phyloP scores from a whole-genome alignment of 2,888 invertebrate genomes.

The Loripinus fragilis region DNA sequence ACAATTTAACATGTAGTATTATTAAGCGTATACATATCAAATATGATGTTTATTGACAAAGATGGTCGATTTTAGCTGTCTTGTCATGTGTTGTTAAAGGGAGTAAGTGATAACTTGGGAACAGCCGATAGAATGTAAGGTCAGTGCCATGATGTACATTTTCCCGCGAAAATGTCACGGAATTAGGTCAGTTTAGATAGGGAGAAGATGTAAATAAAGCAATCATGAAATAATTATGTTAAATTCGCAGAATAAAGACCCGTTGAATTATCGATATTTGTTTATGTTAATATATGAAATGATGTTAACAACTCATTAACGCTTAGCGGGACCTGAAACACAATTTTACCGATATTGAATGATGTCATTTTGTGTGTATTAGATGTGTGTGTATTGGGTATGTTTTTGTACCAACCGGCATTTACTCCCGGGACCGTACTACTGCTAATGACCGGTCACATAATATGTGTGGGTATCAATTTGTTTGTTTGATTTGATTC shows the following conservation, averaged over 20 bases:
- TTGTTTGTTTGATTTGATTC: no score
- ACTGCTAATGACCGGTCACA: no score
- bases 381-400: neutral
- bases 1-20: no score
- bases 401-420: no score
- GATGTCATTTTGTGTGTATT: neutral
- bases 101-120: neutral
- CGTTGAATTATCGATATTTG: neutral
- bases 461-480: no score
- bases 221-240: neutral
- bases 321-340: no score
- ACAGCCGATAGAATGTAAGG: conserved; percentile 50
- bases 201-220: neutral
- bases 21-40: no score
- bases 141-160: conserved; percentile 45
- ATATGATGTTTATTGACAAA: no score
- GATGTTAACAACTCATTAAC: neutral
- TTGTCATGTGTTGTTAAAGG: no score
- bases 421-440: no score
- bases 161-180: conserved; percentile 55
- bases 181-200: conserved; percentile 36
- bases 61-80: no score
- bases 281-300: neutral
- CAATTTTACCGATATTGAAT: no score
- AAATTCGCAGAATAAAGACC: neutral